Evolutionary conservation across 2,888 invertebrate genomes (phyloP), one percentile per base, ranked within the genome.

Genomic region (Liodrosophila aerea): DNA sequence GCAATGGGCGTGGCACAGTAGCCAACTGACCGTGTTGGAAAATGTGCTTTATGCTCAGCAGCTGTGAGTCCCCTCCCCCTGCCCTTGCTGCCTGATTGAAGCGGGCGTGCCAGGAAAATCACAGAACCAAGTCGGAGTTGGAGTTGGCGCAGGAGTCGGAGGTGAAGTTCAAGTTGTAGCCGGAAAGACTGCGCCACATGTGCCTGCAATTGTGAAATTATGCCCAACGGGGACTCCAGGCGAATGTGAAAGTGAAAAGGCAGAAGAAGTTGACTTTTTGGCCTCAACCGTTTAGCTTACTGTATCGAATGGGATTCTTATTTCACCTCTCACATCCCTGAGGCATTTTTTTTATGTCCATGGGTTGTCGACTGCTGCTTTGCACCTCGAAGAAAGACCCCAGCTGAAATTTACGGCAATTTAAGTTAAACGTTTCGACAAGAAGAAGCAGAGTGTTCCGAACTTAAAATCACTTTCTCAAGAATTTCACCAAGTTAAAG

Each of bases 191-290:
- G 57, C 46, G 64, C 53, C 77, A 76, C 86, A 80, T 82, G 77
- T 77, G 83, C 64, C 76, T 41, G 82, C 88, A 83, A 87, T 87
- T 87, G 87, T 75, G 77, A 77, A 86, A 88, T 83, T 88, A 84
- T 85, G 72, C 87, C 88, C 86, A 73, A 64, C 68, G 81, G 88
- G 77, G 62, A 22, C 22, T 22, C 5, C 22, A 22, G 5, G 56
- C 58, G 39, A 50, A 62, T 52, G 34, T 50, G 52, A 65, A 70
- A 76, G 63, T 59, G 58, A 69, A 64, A 65, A 62, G 54, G 50
- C 59, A 44, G 57, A 49, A 44, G 57, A 49, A 53, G 59, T 73
- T 71, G 68, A 71, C 73, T 85, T 76, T 62, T 50, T 63, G 73
- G 63, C 69, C 67, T 66, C 56, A 58, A 45, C 44, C 63, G 61